Evolutionary conservation across 2,797 vertebrate species (phyloP).

Genomic region (Hydrophis major): DNA sequence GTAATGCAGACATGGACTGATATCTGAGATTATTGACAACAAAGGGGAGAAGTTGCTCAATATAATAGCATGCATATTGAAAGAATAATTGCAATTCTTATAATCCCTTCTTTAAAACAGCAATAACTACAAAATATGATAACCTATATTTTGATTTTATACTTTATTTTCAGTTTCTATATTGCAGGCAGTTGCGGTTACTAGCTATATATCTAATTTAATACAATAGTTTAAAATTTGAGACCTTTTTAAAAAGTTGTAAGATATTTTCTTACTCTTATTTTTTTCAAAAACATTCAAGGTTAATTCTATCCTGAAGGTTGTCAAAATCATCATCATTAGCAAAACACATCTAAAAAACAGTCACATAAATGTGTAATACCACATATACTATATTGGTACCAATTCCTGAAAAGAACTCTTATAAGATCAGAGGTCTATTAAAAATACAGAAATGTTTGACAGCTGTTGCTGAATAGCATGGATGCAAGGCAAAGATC

Average conservation of each 20-base stretch:
- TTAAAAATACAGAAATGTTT: slow-evolving; percentile 67
- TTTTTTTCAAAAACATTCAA: slow-evolving; percentile 27
- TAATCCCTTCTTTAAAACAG: not conserved
- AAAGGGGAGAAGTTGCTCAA: not conserved
- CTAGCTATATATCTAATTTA: slow-evolving; percentile 53
- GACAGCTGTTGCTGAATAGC: slow-evolving; percentile 72
- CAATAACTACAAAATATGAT: not conserved
- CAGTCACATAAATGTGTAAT: slow-evolving; percentile 63
- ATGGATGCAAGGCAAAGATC: slow-evolving; percentile 65
- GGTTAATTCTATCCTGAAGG: slow-evolving; percentile 50
- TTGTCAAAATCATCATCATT: slow-evolving; percentile 52
- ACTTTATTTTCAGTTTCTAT: not conserved
- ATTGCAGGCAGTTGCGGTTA: slow-evolving; percentile 45
- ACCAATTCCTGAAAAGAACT: slow-evolving; percentile 58
- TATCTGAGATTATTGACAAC: not conserved
- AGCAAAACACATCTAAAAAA: slow-evolving; percentile 64
- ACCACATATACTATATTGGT: slow-evolving; percentile 64
- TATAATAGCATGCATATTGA: not conserved
- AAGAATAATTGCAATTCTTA: not conserved
- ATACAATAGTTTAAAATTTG: slow-evolving; percentile 47
- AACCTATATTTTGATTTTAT: not conserved
- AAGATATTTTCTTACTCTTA: not conserved
- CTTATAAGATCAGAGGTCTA: slow-evolving; percentile 65
- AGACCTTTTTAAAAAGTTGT: slow-evolving; percentile 35
- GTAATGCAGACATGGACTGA: not conserved